Evolutionary conservation across 1,140 invertebrate species (phyloP).

Genomic region (Procambarus clarkii): DNA sequence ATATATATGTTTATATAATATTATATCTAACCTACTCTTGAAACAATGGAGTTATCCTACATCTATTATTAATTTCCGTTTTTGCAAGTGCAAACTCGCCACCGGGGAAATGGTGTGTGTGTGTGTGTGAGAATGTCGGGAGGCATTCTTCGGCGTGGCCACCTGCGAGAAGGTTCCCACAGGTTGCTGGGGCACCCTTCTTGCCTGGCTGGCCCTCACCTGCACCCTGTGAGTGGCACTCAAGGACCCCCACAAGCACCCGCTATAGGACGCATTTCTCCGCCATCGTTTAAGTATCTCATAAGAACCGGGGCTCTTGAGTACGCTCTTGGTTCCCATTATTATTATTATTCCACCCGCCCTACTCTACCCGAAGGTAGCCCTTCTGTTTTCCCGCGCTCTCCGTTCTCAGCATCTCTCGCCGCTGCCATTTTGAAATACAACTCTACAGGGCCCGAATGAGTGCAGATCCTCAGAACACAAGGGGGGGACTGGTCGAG

Average conservation of each 20-base stretch:
- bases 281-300: constrained; percentile 16
- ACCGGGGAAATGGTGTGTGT: too few relatives aligned
- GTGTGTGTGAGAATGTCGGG: too few relatives aligned
- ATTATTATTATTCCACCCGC: constrained; percentile 23
- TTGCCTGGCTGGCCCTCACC: constrained; percentile 43
- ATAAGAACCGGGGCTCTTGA: constrained; percentile 24
- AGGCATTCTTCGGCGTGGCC: not conserved
- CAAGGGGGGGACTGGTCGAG: constrained; percentile 39
- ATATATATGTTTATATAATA: too few relatives aligned
- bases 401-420: not conserved
- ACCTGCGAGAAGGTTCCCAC: constrained; percentile 4
- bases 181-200: constrained; percentile 33
- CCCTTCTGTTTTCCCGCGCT: too few relatives aligned
- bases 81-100: too few relatives aligned
- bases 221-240: constrained; percentile 23
- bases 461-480: constrained; percentile 41
- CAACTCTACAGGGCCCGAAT: constrained; percentile 8
- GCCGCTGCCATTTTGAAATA: constrained; percentile 24
- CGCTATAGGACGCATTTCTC: constrained; percentile 51
- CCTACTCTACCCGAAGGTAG: too few relatives aligned
- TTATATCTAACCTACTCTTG: too few relatives aligned
- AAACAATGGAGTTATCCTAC: too few relatives aligned
- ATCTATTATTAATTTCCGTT: too few relatives aligned
- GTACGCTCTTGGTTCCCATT: not conserved
- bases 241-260: constrained; percentile 12